Evolutionary conservation across 2,888 invertebrate species (phyloP).

Genomic region (Plagiodera versicolora): DNA sequence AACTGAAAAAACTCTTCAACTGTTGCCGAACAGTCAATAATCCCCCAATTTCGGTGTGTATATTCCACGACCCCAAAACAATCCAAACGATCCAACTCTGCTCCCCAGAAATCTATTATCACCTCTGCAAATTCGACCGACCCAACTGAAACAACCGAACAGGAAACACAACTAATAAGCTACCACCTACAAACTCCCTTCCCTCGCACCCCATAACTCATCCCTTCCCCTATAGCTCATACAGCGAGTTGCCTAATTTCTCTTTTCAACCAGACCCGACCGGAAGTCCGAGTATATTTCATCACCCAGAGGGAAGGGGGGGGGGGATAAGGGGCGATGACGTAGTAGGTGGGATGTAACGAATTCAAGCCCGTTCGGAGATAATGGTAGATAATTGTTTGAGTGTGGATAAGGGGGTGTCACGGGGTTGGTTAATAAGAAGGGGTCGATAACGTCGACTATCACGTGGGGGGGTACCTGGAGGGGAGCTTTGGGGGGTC

Average conservation of each 20-base stretch:
- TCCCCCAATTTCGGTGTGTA: too few relatives aligned
- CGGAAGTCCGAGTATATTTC: slow-evolving; percentile 30
- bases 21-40: too few relatives aligned
- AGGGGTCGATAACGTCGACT: not conserved
- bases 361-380: slow-evolving; percentile 13
- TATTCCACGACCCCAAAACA: too few relatives aligned
- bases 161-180: slow-evolving; percentile 39
- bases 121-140: not conserved
- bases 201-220: not conserved
- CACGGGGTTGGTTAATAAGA: not conserved
- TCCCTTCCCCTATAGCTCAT: slow-evolving; percentile 38
- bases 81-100: too few relatives aligned
- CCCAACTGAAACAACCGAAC: not conserved
- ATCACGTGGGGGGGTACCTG: too few relatives aligned
- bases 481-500: too few relatives aligned
- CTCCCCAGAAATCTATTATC: not conserved
- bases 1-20: too few relatives aligned
- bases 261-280: slow-evolving; percentile 29
- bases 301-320: slow-evolving; percentile 19
- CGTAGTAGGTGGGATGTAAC: slow-evolving; percentile 13
- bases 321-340: slow-evolving; percentile 3
- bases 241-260: slow-evolving; percentile 42
- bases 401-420: not conserved
- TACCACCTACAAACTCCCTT: slow-evolving; percentile 36
- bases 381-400: slow-evolving; percentile 10